phyloP scores from a whole-genome alignment of 2,797 vertebrate genomes.

The Semotilus atromaculatus region DNA sequence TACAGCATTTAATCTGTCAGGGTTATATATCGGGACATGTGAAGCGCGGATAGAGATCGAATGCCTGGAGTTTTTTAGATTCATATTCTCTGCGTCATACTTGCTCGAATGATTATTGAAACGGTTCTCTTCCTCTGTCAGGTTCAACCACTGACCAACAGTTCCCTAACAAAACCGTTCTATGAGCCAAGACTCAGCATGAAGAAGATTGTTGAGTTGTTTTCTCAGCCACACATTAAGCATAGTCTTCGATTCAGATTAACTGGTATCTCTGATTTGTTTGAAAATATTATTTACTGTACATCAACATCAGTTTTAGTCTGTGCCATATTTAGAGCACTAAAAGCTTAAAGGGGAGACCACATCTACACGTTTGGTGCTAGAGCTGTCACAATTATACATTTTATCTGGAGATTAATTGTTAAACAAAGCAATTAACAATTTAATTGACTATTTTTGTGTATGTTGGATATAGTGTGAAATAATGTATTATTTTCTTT shows the following conservation, averaged over 20 bases:
- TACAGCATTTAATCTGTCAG: slow-evolving; percentile 24
- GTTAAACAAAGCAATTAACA: background rate
- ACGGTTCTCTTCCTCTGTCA: slow-evolving; percentile 17
- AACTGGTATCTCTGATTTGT: background rate
- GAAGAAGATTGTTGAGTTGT: background rate
- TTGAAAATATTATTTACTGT: background rate
- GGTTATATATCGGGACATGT: slow-evolving; percentile 39
- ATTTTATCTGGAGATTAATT: background rate
- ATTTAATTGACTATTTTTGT: background rate
- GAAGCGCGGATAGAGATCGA: slow-evolving; percentile 25
- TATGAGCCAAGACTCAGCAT: background rate
- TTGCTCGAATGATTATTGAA: slow-evolving; percentile 1
- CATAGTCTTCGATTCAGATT: background rate
- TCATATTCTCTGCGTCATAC: slow-evolving; percentile 18
- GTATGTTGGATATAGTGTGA: background rate
- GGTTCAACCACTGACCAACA: slow-evolving; percentile 38
- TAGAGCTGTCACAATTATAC: background rate
- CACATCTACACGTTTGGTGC: background rate
- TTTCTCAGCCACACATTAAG: background rate
- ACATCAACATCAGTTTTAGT: background rate
- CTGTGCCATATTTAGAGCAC: background rate
- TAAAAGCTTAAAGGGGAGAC: background rate
- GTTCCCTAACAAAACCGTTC: background rate
- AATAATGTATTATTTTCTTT: background rate
- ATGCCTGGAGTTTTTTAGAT: slow-evolving; percentile 20